These are phyloP conservation scores for Microcaecilia unicolor DNA, from an alignment of 2,797 vertebrate species.

Conservation along the genomic window DNA sequence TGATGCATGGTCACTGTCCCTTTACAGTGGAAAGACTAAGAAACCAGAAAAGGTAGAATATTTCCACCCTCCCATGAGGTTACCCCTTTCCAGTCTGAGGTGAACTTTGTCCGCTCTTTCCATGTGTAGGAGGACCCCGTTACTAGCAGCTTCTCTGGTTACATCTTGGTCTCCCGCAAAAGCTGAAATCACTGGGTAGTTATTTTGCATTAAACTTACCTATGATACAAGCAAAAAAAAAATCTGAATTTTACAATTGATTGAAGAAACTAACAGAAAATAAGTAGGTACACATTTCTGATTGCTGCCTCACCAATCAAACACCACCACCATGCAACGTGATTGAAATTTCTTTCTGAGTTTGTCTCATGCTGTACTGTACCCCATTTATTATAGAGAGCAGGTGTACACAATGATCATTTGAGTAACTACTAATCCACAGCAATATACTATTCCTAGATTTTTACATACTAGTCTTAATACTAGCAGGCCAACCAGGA, in stretches of 20 bases:
- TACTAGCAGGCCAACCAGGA: not conserved
- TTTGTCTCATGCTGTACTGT: too few relatives aligned
- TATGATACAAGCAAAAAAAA: slow-evolving; percentile 45
- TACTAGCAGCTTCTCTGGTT: slow-evolving; percentile 96
- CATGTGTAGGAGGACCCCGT: slow-evolving; percentile 93
- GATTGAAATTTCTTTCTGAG: too few relatives aligned
- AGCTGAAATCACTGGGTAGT: slow-evolving; percentile 94
- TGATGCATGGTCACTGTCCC: slow-evolving; percentile 21
- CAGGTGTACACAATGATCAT: too few relatives aligned
- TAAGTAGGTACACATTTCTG: too few relatives aligned
- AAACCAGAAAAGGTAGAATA: slow-evolving; percentile 98
- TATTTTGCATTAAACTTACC: slow-evolving; percentile 98
- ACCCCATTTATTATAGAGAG: too few relatives aligned
- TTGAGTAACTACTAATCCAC: too few relatives aligned
- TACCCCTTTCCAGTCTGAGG: slow-evolving; percentile 94
- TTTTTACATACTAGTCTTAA: not conserved
- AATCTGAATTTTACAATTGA: slow-evolving; percentile 18
- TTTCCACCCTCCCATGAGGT: slow-evolving; percentile 98
- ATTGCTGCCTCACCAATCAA: too few relatives aligned
- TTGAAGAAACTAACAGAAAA: too few relatives aligned
- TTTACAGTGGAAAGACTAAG: slow-evolving; percentile 97
- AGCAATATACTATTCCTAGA: too few relatives aligned
- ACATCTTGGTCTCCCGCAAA: slow-evolving; percentile 98
- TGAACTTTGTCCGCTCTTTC: slow-evolving; percentile 95
- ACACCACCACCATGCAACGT: too few relatives aligned